phyloP scores from a whole-genome alignment of 2,888 invertebrate species.

The Apamea monoglypha region DNA sequence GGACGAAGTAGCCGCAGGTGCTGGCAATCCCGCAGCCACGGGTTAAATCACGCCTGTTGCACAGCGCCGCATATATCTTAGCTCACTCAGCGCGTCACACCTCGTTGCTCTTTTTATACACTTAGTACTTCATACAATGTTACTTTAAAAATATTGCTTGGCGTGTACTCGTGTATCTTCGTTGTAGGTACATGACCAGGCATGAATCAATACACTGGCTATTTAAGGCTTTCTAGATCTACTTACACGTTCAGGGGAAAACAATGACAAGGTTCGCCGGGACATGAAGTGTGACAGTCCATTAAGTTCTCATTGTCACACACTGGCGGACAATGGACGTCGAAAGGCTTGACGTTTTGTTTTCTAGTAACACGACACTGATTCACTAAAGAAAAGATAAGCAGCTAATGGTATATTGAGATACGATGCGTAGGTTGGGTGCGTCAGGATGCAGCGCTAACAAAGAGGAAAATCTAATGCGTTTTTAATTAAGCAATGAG shows the following conservation, averaged over 20 bases:
- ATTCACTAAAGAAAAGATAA: conserved; percentile 65
- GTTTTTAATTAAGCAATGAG: conserved; percentile 16
- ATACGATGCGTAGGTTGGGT: conserved; percentile 11
- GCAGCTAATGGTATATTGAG: conserved; percentile 47
- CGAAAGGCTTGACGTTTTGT: conserved; percentile 72
- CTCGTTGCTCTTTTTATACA: conserved; percentile 78
- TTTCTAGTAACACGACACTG: conserved; percentile 79
- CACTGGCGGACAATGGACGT: conserved; percentile 79
- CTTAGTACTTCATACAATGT: conserved; percentile 67
- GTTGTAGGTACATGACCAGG: conserved; percentile 1
- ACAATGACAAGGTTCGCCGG: conserved; percentile 59
- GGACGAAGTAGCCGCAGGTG: conserved; percentile 80
- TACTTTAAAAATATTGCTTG: conserved; percentile 58
- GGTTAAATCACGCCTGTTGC: conserved; percentile 87
- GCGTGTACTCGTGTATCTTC: conserved; percentile 22
- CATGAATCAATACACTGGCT: conserved; percentile 33
- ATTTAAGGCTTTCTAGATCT: conserved; percentile 35
- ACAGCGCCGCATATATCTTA: conserved; percentile 86
- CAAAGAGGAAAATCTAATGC: conserved; percentile 19
- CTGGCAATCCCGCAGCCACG: conserved; percentile 75
- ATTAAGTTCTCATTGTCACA: conserved; percentile 87
- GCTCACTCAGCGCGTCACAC: conserved; percentile 81
- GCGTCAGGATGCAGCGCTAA: conserved; percentile 15
- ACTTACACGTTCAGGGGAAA: conserved; percentile 46
- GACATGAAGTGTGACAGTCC: conserved; percentile 77